Evolutionary conservation across 2,888 invertebrate genomes (phyloP).

Genomic region (Hipparchia sbordonii): DNA sequence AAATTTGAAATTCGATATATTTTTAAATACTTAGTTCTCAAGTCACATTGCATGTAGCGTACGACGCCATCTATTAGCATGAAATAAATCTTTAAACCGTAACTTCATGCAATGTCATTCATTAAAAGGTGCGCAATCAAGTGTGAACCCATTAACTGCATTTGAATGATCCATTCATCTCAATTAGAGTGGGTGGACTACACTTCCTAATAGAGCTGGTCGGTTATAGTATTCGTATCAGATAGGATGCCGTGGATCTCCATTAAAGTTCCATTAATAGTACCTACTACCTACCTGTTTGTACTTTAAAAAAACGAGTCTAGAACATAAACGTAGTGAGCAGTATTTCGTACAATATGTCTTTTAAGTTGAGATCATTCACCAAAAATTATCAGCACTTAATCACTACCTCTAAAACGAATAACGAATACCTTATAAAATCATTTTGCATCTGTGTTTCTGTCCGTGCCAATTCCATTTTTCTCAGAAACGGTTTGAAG

Average conservation of each 20-base stretch:
- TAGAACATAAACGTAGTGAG: not conserved
- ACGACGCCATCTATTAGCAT: slow-evolving; percentile 8
- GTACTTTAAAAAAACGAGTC: not conserved
- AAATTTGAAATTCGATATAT: not conserved
- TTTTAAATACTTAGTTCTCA: not conserved
- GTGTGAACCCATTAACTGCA: slow-evolving; percentile 29
- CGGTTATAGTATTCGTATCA: slow-evolving; percentile 17
- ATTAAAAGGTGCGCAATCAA: slow-evolving; percentile 32
- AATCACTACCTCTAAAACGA: too few species aligned
- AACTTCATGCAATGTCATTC: slow-evolving; percentile 23
- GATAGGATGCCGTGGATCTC: slow-evolving; percentile 27
- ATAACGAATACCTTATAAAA: too few species aligned
- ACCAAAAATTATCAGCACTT: too few species aligned
- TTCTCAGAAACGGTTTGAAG: too few species aligned
- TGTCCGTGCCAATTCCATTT: too few species aligned
- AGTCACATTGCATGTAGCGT: not conserved
- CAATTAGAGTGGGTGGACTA: slow-evolving; percentile 28
- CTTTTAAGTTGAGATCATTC: too few species aligned
- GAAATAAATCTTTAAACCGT: slow-evolving; percentile 11
- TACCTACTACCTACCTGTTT: not conserved
- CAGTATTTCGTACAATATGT: too few species aligned
- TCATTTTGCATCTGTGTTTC: too few species aligned
- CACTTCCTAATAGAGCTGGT: slow-evolving; percentile 22
- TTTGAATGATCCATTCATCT: slow-evolving; percentile 34
- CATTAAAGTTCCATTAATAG: slow-evolving; percentile 9